Evolutionary conservation across 2,888 invertebrate genomes (phyloP), one percentile per base, ranked within the genome.

Genomic region (Dysmachus trigonus): DNA sequence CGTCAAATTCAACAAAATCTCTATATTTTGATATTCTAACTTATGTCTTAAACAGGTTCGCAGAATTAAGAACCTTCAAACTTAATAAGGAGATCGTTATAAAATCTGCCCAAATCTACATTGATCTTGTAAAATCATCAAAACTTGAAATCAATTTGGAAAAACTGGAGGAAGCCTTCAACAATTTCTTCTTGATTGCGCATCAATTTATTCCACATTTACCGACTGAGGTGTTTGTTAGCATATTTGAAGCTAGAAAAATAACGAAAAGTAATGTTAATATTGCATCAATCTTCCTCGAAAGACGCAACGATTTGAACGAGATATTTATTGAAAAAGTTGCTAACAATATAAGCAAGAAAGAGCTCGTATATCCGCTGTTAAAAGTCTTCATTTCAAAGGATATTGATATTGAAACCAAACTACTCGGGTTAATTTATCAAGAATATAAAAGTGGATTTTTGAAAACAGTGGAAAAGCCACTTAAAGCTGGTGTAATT

Each of bases 401-500:
- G 90, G 90, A 88, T 0, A 35, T 41, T 3, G 4, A 86, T 2
- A 15, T 91, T 3, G 90, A 93, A 0, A 91, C 93, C 51, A 91
- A 93, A 31, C 91, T 95, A 33, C 90, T 95, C 3, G 89, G 90
- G 30, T 92, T 91, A 81, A 92, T 96, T 85, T 95, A 93, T 89
- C 92, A 93, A 73, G 93, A 94, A 89, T 94, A 95, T 88, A 94
- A 95, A 90, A 91, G 93, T 0, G 94, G 95, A 87, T 94, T 96
- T 47, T 90, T 93, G 81, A 94, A 95, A 90, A 93, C 94, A 87
- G 91, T 95, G 71, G 94, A 95, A 89, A 95, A 95, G 89, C 95
- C 95, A 0, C 94, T 95, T 87, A 95, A 95, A 91, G 94, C 94
- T 3, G 94, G 95, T 0, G 94, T 94, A 88, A 94, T 95, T 82